Conservation (phyloP, 2,888 invertebrate species). For the Nemoura dubitans region DNA sequence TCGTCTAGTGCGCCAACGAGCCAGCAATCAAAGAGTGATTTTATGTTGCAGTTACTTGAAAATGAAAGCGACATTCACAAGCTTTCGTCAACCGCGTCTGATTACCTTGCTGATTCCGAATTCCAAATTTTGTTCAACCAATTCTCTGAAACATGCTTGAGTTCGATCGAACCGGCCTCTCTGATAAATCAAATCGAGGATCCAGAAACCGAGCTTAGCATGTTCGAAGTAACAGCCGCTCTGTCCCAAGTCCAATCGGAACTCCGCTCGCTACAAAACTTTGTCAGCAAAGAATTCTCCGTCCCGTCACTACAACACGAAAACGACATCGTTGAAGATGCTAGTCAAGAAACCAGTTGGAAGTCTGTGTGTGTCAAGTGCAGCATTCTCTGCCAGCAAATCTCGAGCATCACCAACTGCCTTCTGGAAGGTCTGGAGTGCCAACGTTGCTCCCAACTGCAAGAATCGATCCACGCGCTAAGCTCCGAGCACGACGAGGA, state of each 20-base stretch:
- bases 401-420: slow-evolving; percentile 61
- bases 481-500: slow-evolving; percentile 56
- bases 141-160: slow-evolving; percentile 69
- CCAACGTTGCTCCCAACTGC: slow-evolving; percentile 62
- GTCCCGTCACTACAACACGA: background rate
- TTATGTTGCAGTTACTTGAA: slow-evolving; percentile 57
- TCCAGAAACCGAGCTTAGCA: background rate
- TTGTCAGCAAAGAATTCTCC: slow-evolving; percentile 32
- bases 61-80: slow-evolving; percentile 57
- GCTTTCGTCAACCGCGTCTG: slow-evolving; percentile 48
- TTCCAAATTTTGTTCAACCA: slow-evolving; percentile 73
- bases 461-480: slow-evolving; percentile 63
- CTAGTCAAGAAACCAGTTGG: slow-evolving; percentile 54
- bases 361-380: slow-evolving; percentile 68
- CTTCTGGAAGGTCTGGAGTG: slow-evolving; percentile 60
- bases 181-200: background rate
- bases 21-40: background rate
- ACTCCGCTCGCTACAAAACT: slow-evolving; percentile 9
- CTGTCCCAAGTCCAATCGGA: slow-evolving; percentile 33
- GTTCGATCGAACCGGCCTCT: background rate
- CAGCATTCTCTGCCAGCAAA: slow-evolving; percentile 64
- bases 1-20: background rate
- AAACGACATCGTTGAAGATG: background rate
- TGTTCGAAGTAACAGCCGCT: background rate
- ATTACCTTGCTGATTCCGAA: slow-evolving; percentile 66